Conservation (phyloP, 2,888 invertebrate genomes). For the Polydrusus tereticollis region DNA sequence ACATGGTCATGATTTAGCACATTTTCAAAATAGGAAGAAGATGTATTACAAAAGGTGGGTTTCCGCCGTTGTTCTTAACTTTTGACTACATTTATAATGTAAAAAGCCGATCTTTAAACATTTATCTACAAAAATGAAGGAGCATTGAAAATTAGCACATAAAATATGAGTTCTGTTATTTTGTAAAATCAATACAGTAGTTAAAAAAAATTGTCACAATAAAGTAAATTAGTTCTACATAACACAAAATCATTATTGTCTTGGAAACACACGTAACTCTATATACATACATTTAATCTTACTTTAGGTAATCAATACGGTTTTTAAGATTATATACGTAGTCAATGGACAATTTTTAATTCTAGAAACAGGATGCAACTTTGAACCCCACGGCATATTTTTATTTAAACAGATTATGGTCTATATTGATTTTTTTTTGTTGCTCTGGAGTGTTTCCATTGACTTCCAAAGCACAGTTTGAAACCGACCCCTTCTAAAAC, state of each 20-base stretch:
- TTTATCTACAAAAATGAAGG: not conserved
- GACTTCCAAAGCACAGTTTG: too few species aligned
- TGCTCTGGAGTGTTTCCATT: too few species aligned
- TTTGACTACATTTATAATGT: not conserved
- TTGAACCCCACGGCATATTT: not conserved
- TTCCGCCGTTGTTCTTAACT: not conserved
- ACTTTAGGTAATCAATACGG: not conserved
- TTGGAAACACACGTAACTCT: not conserved
- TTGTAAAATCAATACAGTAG: not conserved
- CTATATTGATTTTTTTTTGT: too few species aligned
- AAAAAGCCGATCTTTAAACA: not conserved
- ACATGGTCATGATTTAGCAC: not conserved
- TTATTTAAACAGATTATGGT: not conserved
- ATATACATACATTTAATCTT: not conserved
- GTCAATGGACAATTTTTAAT: not conserved
- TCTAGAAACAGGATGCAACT: not conserved
- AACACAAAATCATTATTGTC: not conserved
- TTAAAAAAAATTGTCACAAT: not conserved
- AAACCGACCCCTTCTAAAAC: too few species aligned
- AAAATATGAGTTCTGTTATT: not conserved
- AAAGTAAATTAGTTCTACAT: not conserved
- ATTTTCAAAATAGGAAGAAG: not conserved
- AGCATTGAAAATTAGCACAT: too few species aligned
- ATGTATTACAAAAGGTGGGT: not conserved
- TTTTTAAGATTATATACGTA: conserved; percentile 1